Evolutionary conservation across 2,113 vertebrate species (phyloP).

Genomic region (Rana temporaria): DNA sequence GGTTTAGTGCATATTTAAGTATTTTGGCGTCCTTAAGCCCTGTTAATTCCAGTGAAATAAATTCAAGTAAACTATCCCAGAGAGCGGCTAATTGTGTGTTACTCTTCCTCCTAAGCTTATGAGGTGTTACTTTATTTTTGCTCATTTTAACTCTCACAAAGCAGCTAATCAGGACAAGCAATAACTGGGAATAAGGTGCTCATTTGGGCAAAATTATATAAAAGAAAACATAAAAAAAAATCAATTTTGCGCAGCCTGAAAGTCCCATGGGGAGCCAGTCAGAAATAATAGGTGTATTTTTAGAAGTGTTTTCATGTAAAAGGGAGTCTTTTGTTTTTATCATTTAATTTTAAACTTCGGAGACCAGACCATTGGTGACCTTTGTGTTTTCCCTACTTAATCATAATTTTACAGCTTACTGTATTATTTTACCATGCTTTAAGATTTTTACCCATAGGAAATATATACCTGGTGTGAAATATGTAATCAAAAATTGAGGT

Average conservation of each 20-base stretch:
- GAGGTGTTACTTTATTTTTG: constrained; percentile 25
- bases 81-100: constrained; percentile 46
- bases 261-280: constrained; percentile 36
- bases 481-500: too few relatives aligned
- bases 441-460: not conserved
- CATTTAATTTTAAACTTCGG: constrained; percentile 32
- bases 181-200: constrained; percentile 50
- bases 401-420: constrained; percentile 29
- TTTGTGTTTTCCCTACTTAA: constrained; percentile 35
- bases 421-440: not conserved
- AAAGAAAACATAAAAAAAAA: constrained; percentile 48
- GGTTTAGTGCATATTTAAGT: constrained; percentile 38
- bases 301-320: constrained; percentile 17
- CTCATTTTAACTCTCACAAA: constrained; percentile 19
- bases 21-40: constrained; percentile 8
- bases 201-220: constrained; percentile 49
- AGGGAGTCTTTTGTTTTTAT: constrained; percentile 10
- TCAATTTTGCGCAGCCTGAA: constrained; percentile 35
- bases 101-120: constrained; percentile 4
- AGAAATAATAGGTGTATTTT: constrained; percentile 54
- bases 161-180: constrained; percentile 38
- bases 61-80: constrained; percentile 39
- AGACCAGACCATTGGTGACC: constrained; percentile 45
- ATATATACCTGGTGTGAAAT: not conserved
- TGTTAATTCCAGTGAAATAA: constrained; percentile 30